Evolutionary conservation across 1,140 invertebrate species (phyloP).

Genomic region (Pseudomyrmex dendroicus): DNA sequence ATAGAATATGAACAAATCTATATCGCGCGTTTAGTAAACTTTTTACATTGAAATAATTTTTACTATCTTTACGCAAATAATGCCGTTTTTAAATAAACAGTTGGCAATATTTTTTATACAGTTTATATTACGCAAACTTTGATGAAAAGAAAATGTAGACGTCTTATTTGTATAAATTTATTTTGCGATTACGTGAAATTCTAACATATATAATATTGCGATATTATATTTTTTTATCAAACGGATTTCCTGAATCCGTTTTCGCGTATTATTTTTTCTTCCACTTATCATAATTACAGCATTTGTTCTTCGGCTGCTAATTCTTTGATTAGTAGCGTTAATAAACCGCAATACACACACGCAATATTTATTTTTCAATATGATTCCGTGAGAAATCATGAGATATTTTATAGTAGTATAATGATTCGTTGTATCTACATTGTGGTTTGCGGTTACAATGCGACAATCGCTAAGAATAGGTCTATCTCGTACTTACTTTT

Average conservation of each 20-base stretch:
- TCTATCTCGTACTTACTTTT: neutral
- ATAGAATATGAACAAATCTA: neutral
- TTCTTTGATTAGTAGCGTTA: neutral
- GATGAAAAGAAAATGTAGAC: neutral
- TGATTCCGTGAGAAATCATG: neutral
- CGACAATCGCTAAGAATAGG: slow-evolving; percentile 24
- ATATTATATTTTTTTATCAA: neutral
- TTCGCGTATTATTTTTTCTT: neutral
- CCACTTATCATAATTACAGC: slow-evolving; percentile 23
- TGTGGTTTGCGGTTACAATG: slow-evolving; percentile 34
- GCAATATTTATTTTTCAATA: neutral
- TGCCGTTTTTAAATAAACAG: neutral
- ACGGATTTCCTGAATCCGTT: neutral
- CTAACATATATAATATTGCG: neutral
- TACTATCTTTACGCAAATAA: neutral
- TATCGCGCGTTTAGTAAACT: neutral
- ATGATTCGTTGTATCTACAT: neutral
- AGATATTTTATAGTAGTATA: neutral
- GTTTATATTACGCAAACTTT: neutral
- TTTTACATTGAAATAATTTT: slow-evolving; percentile 1
- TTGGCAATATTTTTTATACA: neutral
- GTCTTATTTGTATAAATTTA: slow-evolving; percentile 8
- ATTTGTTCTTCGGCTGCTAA: slow-evolving; percentile 27
- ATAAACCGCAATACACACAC: slow-evolving; percentile 10
- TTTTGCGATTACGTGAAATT: slow-evolving; percentile 22